phyloP scores from a whole-genome alignment of 2,797 vertebrate genomes.

The Tenualosa thibaudeaui region DNA sequence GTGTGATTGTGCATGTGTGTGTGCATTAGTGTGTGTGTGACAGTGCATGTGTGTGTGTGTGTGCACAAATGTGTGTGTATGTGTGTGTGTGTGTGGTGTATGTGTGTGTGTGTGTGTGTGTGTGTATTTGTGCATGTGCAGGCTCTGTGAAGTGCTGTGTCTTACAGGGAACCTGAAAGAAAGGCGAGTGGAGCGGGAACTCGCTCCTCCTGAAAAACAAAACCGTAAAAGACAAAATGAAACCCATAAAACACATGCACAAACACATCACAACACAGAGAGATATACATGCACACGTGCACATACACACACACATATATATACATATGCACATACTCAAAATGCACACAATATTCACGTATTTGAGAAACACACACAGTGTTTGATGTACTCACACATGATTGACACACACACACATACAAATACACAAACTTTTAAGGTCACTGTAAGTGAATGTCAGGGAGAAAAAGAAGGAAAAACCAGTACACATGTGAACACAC shows the following conservation, averaged over 20 bases:
- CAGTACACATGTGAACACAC: too few species aligned
- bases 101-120: too few species aligned
- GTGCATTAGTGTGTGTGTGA: neutral
- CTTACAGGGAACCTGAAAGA: conserved; percentile 41
- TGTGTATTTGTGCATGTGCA: neutral
- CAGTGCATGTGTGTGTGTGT: too few species aligned
- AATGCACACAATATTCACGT: too few species aligned
- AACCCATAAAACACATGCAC: conserved; percentile 46
- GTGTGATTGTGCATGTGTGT: neutral
- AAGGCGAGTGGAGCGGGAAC: conserved; percentile 43
- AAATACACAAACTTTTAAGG: conserved; percentile 22
- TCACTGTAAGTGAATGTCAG: too few species aligned
- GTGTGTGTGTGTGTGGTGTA: neutral
- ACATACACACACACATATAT: conserved; percentile 31
- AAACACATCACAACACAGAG: neutral
- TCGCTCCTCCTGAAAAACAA: conserved; percentile 61
- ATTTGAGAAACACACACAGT: too few species aligned
- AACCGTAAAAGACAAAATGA: conserved; percentile 62
- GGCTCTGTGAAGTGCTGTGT: neutral
- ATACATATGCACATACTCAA: neutral
- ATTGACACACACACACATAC: neutral
- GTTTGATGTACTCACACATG: neutral
- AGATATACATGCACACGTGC: neutral
- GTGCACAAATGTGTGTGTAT: neutral
- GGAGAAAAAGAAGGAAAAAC: too few species aligned